Evolutionary conservation across 2,797 vertebrate genomes (phyloP).

Genomic region (Astyanax mexicanus): DNA sequence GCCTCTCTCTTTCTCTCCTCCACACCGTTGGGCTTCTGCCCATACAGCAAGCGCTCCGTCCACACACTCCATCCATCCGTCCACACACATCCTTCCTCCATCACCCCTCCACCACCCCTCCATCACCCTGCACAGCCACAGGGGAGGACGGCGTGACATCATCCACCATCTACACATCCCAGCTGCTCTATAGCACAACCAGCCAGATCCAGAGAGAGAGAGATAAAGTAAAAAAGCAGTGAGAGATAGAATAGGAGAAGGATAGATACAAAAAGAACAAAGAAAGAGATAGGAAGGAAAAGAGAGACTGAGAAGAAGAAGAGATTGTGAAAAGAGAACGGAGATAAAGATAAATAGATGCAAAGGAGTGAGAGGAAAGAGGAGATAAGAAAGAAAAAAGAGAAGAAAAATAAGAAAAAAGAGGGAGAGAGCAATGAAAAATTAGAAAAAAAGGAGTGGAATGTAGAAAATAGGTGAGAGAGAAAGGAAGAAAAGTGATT

Average conservation of each 20-base stretch:
- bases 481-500: too few species aligned
- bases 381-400: background rate
- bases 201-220: background rate
- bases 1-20: conserved; percentile 43
- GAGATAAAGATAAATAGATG: background rate
- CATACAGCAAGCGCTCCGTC: conserved; percentile 26
- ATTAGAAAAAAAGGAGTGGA: too few species aligned
- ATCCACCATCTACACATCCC: conserved; percentile 46
- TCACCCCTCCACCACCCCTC: conserved; percentile 35
- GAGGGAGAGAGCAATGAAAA: too few species aligned
- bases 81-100: conserved; percentile 33
- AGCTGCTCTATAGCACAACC: conserved; percentile 30
- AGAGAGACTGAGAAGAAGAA: background rate
- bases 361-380: background rate
- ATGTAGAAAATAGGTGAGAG: too few species aligned
- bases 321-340: too few species aligned
- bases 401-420: background rate
- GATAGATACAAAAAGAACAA: too few species aligned
- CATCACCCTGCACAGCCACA: conserved; percentile 30
- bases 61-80: conserved; percentile 11
- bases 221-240: too few species aligned
- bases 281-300: too few species aligned
- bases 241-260: background rate
- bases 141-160: conserved; percentile 46
- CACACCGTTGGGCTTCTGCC: conserved; percentile 40